These are phyloP conservation scores for Rattus rattus DNA, from an alignment of 2,113 vertebrate species.

Conservation along the genomic window DNA sequence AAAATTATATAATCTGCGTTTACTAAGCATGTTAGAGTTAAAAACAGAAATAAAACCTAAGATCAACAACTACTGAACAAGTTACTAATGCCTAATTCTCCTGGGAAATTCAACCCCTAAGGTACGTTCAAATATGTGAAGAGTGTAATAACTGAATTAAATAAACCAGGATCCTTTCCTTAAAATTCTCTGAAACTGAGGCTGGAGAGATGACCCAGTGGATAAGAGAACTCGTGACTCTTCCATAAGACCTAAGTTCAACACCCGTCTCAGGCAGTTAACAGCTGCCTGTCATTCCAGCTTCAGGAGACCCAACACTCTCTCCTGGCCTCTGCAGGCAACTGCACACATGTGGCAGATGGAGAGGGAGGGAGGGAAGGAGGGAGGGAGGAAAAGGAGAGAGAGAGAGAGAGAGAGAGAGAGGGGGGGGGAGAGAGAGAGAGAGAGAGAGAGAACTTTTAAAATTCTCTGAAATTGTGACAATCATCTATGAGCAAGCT, in stretches of 20 bases:
- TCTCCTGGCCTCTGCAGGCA: not conserved
- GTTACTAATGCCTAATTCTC: not conserved
- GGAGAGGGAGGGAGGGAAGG: too few species aligned
- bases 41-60: conserved; percentile 21
- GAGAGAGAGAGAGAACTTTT: not conserved
- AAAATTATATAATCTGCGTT: not conserved
- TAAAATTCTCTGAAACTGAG: conserved; percentile 31
- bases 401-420: too few species aligned
- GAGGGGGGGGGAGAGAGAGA: not conserved
- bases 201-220: not conserved
- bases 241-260: not conserved
- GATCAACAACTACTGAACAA: conserved; percentile 14
- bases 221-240: not conserved
- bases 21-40: conserved; percentile 38
- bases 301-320: not conserved
- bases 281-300: too few species aligned
- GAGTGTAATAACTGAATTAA: not conserved
- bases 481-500: not conserved
- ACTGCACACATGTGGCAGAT: not conserved
- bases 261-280: not conserved
- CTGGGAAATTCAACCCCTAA: conserved; percentile 25
- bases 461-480: not conserved
- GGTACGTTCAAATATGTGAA: not conserved
- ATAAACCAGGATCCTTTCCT: not conserved
- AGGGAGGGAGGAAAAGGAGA: too few species aligned